Conservation (phyloP, 2,113 vertebrate species). For the Felis chaus region DNA sequence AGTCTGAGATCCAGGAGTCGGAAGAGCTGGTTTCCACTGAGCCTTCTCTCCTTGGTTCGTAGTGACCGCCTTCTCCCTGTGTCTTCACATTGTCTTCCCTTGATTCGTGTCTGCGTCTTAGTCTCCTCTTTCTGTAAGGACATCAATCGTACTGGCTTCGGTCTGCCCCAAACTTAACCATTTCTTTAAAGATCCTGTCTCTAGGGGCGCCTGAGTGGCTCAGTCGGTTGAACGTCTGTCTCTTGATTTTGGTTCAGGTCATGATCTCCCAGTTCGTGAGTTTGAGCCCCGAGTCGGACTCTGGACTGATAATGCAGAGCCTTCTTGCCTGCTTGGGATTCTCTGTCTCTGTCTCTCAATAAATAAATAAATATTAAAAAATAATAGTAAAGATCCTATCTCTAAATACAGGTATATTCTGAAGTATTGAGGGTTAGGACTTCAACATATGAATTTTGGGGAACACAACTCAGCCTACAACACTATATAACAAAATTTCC, state of each 20-base stretch:
- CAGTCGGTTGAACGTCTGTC: too few relatives aligned
- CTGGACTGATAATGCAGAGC: too few relatives aligned
- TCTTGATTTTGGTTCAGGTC: too few relatives aligned
- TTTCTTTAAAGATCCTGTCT: not conserved
- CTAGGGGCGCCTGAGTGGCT: not conserved
- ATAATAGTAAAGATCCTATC: not conserved
- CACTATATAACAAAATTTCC: not conserved
- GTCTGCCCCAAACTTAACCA: not conserved
- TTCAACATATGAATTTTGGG: not conserved
- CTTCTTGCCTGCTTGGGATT: too few relatives aligned
- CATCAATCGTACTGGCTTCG: not conserved
- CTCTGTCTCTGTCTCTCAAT: too few relatives aligned
- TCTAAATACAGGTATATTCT: not conserved
- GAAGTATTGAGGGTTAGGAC: not conserved
- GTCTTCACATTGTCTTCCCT: not conserved
- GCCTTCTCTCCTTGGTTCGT: not conserved
- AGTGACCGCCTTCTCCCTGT: rapidly evolving
- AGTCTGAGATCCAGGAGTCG: not conserved
- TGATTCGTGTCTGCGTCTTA: not conserved
- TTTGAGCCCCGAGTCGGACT: too few relatives aligned
- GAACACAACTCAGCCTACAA: not conserved
- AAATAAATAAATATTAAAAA: too few relatives aligned
- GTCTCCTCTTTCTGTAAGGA: not conserved
- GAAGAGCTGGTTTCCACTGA: not conserved
- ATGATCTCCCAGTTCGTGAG: too few relatives aligned